Evolutionary conservation across 2,888 invertebrate species (phyloP).

Genomic region (Scrobipalpa costella): DNA sequence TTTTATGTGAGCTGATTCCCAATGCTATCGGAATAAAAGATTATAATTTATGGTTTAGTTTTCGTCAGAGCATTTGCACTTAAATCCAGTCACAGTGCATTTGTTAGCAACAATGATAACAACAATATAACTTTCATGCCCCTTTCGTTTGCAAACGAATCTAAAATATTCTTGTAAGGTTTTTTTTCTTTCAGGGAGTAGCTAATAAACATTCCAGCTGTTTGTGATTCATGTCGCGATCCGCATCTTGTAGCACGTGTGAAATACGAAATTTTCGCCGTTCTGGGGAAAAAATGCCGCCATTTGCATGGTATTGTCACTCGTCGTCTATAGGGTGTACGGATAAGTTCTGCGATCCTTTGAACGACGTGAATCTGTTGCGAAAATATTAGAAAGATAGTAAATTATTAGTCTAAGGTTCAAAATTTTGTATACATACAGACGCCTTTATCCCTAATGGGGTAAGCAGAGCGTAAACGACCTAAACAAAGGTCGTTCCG

Average conservation of each 20-base stretch:
- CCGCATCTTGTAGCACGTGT: conserved; percentile 45
- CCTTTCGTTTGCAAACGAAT: neutral
- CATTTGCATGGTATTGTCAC: conserved; percentile 44
- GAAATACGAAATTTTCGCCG: conserved; percentile 50
- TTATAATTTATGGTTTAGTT: no score
- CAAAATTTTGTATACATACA: no score
- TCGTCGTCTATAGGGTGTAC: neutral
- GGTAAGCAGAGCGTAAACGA: no score
- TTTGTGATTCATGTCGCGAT: conserved; percentile 46
- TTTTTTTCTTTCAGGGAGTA: conserved; percentile 4
- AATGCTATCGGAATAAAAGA: no score
- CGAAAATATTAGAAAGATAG: no score
- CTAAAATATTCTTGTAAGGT: conserved; percentile 9
- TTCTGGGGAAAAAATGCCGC: conserved; percentile 46
- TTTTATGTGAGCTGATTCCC: no score
- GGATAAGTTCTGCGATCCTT: neutral
- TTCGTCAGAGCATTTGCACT: neutral
- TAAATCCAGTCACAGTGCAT: neutral
- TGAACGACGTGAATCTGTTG: no score
- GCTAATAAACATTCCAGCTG: conserved; percentile 33
- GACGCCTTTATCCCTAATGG: no score
- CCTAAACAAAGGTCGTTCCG: no score
- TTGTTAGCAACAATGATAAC: neutral
- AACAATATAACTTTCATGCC: neutral
- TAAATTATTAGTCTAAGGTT: no score